These are phyloP conservation scores for Leptinotarsa undecemlineata DNA, from an alignment of 1,140 invertebrate genomes.

Conservation along the genomic window DNA sequence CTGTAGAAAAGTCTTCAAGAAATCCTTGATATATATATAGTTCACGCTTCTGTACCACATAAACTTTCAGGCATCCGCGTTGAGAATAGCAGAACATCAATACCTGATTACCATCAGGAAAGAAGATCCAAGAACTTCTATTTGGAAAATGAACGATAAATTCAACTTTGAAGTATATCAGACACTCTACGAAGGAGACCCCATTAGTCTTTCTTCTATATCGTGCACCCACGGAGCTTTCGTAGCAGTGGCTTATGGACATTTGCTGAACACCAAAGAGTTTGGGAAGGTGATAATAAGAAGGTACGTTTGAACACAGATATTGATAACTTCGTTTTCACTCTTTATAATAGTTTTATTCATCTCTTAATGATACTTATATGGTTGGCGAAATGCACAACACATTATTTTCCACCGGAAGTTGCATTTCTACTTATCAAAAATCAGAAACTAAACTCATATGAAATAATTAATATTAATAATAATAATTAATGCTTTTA, in stretches of 20 bases:
- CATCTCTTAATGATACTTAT: too few species aligned
- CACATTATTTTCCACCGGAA: too few species aligned
- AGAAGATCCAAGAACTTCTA: conserved; percentile 27
- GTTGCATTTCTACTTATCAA: too few species aligned
- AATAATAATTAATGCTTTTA: too few species aligned
- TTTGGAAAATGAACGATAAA: conserved; percentile 41
- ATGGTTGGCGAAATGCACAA: too few species aligned
- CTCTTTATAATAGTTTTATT: too few species aligned
- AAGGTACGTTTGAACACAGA: conserved; percentile 28
- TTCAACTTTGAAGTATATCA: conserved; percentile 40
- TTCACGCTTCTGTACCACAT: too few species aligned
- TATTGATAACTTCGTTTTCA: too few species aligned
- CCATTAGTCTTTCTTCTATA: conserved; percentile 37
- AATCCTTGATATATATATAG: too few species aligned
- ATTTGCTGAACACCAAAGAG: conserved; percentile 40
- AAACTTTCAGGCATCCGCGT: conserved; percentile 27
- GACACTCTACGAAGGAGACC: conserved; percentile 33
- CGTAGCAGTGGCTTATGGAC: conserved; percentile 43
- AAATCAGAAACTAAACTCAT: too few species aligned
- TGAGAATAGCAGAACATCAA: conserved; percentile 26
- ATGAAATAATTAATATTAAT: too few species aligned
- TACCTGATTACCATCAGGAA: conserved; percentile 36
- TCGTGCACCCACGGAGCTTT: conserved; percentile 35
- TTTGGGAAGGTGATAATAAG: conserved; percentile 38
- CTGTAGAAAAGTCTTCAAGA: too few species aligned